Base-by-base conservation (phyloP, 1,140 invertebrate species). In the Spodoptera litura region DNA sequence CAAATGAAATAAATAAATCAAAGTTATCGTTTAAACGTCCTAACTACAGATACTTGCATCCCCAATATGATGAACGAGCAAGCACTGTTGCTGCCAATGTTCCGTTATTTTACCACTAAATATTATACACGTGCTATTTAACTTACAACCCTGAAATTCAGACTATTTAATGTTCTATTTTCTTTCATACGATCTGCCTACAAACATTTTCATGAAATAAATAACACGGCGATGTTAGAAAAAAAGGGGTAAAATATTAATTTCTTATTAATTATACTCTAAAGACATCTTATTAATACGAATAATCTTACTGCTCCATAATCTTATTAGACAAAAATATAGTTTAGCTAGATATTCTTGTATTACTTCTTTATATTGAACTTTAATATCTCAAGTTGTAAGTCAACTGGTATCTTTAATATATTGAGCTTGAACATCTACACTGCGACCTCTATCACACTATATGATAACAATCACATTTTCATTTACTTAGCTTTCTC, bases 71-170 rank as follows among this genome's bases (percentile, higher is more conserved):
- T 6, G 3, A 10, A 66, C 49, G 35, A 64, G 15, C 5, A 64
- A 64, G 62, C 55, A 56, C 62, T 66, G 62, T 38, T 25, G 38
- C 38, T 49, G 38, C 31, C 52, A 55, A 70, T 51, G 44, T 66
- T 56, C 62, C 62, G 49, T 56, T 55, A 52, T 56, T 68, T 59
- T 75, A 70, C 52, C 72, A 75, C 78, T 80, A 80, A 68, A 72
- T 73, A 72, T 79, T 77, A 76, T 79, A 81, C 73, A 76, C 74
- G 38, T 80, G 73, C 79, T 81, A 81, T 66, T 78, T 80, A 81
- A 81, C 78, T 71, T 82, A 84, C 72, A 84, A 86, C 85, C 85
- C 85, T 86, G 85, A 82, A 86, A 79, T 70, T 82, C 83, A 84
- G 83, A 86, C 85, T 86, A 85, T 83, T 81, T 55, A 83, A 79